Conservation (phyloP, 2,888 invertebrate genomes). For the Orgyia antiqua region DNA sequence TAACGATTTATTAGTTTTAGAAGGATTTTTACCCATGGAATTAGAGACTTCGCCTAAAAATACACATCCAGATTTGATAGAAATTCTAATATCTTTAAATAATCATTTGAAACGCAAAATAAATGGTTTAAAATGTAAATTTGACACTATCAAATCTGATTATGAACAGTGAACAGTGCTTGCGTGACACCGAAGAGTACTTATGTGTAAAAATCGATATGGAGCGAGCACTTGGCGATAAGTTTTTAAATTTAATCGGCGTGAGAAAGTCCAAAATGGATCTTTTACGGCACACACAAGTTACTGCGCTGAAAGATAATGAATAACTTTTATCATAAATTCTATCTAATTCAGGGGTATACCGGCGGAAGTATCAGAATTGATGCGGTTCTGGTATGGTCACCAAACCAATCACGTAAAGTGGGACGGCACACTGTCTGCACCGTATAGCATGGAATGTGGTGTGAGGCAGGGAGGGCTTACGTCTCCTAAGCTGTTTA, state of each 20-base stretch:
- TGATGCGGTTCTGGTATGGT: too few relatives aligned
- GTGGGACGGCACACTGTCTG: too few relatives aligned
- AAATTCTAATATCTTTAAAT: conserved; percentile 46
- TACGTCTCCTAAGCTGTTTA: too few relatives aligned
- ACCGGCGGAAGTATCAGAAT: too few relatives aligned
- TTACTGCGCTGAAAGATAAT: neutral
- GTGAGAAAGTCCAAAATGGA: conserved; percentile 25
- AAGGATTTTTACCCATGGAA: conserved; percentile 58
- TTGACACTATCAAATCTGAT: conserved; percentile 35
- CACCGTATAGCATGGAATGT: too few relatives aligned
- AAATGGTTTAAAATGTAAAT: conserved; percentile 27
- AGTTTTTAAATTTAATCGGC: conserved; percentile 43
- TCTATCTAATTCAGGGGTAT: too few relatives aligned
- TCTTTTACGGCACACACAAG: conserved; percentile 3
- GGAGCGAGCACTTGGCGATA: conserved; percentile 52
- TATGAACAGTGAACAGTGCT: conserved; percentile 48
- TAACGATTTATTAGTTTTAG: conserved; percentile 35
- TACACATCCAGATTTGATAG: conserved; percentile 41
- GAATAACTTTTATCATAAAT: too few relatives aligned
- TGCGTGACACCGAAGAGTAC: conserved; percentile 57
- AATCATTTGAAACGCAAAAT: conserved; percentile 40
- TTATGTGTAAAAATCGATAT: conserved; percentile 54
- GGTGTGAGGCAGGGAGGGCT: too few relatives aligned
- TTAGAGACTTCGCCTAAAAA: conserved; percentile 28
- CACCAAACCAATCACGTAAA: too few relatives aligned